Percentiles rank a stretch among this genome's conserved stretches.
These are phyloP conservation scores for Panulirus ornatus DNA, from an alignment of 1,140 invertebrate genomes.

Conservation along the genomic window DNA sequence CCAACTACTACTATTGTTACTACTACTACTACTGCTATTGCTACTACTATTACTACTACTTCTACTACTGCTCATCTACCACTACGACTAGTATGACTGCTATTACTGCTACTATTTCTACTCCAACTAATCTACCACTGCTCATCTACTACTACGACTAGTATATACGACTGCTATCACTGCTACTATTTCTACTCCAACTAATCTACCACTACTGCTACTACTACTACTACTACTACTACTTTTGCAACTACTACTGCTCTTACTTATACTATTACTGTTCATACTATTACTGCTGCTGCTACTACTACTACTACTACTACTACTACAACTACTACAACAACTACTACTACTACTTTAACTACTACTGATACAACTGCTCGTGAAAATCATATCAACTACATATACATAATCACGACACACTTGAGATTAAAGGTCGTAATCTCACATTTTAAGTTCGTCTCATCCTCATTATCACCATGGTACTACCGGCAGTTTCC, in stretches of 20 bases:
- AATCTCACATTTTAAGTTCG: too few species aligned
- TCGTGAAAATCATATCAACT: too few species aligned
- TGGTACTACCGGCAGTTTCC: too few species aligned
- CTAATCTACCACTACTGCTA: background rate
- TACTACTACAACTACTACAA: background rate
- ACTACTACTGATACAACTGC: background rate
- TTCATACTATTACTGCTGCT: background rate
- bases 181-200: background rate
- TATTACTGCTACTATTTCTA: background rate
- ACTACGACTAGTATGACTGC: background rate
- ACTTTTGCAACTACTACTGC: background rate
- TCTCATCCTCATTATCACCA: too few species aligned
- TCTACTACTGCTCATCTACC: background rate
- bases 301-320: background rate
- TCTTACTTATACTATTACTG: background rate
- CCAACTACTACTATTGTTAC: background rate
- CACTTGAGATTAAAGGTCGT: too few species aligned
- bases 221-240: slow-evolving; percentile 9
- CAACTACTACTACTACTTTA: background rate
- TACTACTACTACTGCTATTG: background rate
- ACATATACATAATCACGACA: too few species aligned
- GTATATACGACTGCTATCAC: background rate
- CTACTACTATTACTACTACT: slow-evolving; percentile 6
- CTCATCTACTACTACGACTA: background rate
- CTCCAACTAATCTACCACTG: background rate